Evolutionary conservation across 37 sponge, comb jelly and placozoan genomes (phyloP).

Genomic region (Hexactinellida sp.): DNA sequence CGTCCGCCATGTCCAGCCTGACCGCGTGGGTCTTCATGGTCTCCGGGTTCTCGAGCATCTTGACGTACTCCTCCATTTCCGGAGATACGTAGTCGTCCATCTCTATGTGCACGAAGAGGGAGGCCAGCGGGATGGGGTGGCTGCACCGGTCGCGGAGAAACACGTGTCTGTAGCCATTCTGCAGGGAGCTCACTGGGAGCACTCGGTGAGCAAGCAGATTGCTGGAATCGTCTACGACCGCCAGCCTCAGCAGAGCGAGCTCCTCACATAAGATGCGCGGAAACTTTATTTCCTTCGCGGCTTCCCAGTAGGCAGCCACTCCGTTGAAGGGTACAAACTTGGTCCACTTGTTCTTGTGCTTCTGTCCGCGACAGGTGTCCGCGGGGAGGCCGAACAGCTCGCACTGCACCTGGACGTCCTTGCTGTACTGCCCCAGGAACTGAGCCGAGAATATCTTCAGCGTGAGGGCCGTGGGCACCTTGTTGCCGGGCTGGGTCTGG

Average conservation of each 20-base stretch:
- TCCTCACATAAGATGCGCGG: conserved; percentile 74
- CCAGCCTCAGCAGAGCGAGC: conserved; percentile 66
- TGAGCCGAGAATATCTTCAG: conserved; percentile 62
- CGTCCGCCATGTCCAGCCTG: not conserved
- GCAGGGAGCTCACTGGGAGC: conserved; percentile 60
- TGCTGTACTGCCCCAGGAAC: conserved; percentile 47
- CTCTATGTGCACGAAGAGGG: conserved; percentile 68
- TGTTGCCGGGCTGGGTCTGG: not conserved
- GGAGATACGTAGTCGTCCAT: conserved; percentile 76
- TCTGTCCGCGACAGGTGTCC: conserved; percentile 52
- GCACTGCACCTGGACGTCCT: conserved; percentile 49
- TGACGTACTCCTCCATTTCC: conserved; percentile 42
- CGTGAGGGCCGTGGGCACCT: not conserved
- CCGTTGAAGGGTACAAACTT: not conserved
- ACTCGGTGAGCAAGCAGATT: conserved; percentile 58
- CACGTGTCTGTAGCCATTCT: conserved; percentile 79
- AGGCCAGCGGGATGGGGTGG: conserved; percentile 55
- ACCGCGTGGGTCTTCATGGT: not conserved
- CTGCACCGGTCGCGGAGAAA: conserved; percentile 68
- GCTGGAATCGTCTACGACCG: conserved; percentile 63
- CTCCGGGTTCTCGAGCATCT: not conserved
- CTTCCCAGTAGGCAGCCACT: not conserved
- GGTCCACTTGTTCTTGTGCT: conserved; percentile 14
- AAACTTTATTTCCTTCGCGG: not conserved
- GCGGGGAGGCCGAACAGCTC: conserved; percentile 83